Evolutionary conservation across 2,888 invertebrate species (phyloP).

Genomic region (Nycteola revayana): DNA sequence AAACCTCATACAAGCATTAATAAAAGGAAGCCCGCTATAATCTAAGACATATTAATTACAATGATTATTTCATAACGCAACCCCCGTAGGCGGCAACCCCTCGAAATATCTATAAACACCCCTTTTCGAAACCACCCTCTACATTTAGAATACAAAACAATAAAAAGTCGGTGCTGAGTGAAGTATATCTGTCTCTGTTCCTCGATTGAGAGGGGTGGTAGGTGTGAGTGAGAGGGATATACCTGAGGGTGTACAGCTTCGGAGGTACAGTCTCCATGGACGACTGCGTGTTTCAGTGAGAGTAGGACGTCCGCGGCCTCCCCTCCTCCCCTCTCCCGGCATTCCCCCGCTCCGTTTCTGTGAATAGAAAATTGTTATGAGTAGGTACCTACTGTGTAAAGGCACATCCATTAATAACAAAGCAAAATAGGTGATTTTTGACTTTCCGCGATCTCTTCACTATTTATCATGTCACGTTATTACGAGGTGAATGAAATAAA

Average conservation of each 20-base stretch:
- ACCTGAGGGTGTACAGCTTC: constrained; percentile 81
- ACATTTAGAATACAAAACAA: neutral
- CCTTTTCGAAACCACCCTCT: constrained; percentile 25
- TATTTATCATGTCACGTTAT: no score
- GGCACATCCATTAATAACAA: no score
- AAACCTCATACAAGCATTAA: constrained; percentile 21
- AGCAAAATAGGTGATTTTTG: no score
- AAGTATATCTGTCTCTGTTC: constrained; percentile 30
- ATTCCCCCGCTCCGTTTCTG: constrained; percentile 75
- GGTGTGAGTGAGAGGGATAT: constrained; percentile 36
- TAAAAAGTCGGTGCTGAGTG: no score
- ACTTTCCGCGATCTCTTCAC: no score
- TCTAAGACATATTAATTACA: constrained; percentile 58
- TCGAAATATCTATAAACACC: constrained; percentile 25
- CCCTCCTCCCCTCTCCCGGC: constrained; percentile 80
- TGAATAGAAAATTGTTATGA: no score
- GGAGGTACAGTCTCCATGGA: constrained; percentile 86
- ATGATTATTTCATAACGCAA: constrained; percentile 40
- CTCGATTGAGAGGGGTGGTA: constrained; percentile 26
- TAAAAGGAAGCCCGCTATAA: constrained; percentile 27
- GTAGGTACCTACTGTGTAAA: no score
- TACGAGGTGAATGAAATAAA: no score
- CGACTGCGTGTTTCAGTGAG: constrained; percentile 93
- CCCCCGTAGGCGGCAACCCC: constrained; percentile 25
- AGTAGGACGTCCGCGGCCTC: constrained; percentile 95